Percentiles rank a stretch among this genome's conserved stretches.
Conservation (phyloP, 2,888 invertebrate genomes). For the Drosophila demipolita region DNA sequence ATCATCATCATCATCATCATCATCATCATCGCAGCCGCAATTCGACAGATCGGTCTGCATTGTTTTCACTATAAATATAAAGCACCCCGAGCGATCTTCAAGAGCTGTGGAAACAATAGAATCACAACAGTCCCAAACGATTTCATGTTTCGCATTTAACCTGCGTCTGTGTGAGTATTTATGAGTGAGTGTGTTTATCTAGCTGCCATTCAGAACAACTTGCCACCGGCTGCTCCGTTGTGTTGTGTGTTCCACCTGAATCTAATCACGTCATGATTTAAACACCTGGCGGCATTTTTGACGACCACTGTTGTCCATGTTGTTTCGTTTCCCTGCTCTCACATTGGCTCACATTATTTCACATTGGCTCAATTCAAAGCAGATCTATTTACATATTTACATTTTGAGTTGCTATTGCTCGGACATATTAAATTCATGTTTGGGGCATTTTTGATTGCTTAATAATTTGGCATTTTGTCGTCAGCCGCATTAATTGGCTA, state of each 20-base stretch:
- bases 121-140: constrained; percentile 39
- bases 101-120: constrained; percentile 31
- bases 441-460: constrained; percentile 4
- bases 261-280: constrained; percentile 62
- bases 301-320: constrained; percentile 36
- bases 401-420: not conserved
- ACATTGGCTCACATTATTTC: constrained; percentile 8
- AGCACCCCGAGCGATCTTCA: constrained; percentile 46
- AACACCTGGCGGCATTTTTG: constrained; percentile 68
- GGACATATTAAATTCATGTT: constrained; percentile 25
- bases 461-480: constrained; percentile 29
- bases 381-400: not conserved
- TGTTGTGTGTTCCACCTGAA: constrained; percentile 21
- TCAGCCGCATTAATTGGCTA: constrained; percentile 33
- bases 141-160: constrained; percentile 22
- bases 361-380: constrained; percentile 4
- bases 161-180: not conserved
- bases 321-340: not conserved
- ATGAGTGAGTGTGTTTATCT: constrained; percentile 39
- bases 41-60: constrained; percentile 75
- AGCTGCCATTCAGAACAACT: constrained; percentile 26
- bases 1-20: constrained; percentile 68
- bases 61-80: constrained; percentile 75
- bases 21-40: constrained; percentile 65
- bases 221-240: constrained; percentile 23